Evolutionary conservation across 2,888 invertebrate genomes (phyloP).

Genomic region (Tuberolachnus salignus): DNA sequence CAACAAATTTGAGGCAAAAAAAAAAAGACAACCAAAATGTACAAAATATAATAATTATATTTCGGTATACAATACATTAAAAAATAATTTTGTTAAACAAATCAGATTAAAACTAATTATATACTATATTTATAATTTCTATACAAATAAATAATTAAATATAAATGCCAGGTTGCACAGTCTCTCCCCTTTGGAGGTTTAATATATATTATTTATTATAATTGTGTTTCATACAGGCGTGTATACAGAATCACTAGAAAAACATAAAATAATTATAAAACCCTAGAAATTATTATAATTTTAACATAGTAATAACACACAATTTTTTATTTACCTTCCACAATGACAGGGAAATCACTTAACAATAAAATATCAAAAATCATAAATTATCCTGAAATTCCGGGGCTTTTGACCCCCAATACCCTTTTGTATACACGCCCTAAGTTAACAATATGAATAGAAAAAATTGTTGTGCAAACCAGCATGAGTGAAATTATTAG

Average conservation of each 20-base stretch:
- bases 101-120: constrained; percentile 43
- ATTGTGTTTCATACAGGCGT: no score
- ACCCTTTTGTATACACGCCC: no score
- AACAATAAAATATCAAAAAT: no score
- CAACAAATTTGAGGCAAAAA: constrained; percentile 20
- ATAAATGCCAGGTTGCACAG: constrained; percentile 34
- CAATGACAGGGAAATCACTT: no score
- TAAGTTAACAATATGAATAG: neutral
- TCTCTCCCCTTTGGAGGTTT: neutral
- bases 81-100: constrained; percentile 51
- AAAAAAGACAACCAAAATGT: constrained; percentile 21
- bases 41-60: constrained; percentile 50
- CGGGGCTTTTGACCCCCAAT: no score
- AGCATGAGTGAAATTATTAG: constrained; percentile 45
- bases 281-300: no score
- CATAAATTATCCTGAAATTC: no score
- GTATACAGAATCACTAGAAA: neutral
- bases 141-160: constrained; percentile 53
- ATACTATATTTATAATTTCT: constrained; percentile 36
- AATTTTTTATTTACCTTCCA: no score
- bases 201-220: constrained; percentile 8
- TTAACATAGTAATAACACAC: no score
- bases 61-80: constrained; percentile 39
- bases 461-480: constrained; percentile 38
- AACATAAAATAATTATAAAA: constrained; percentile 2